A percentile compares a stretch with the other conserved stretches of the same genome.
These are phyloP conservation scores for Poicephalus gulielmi DNA, from an alignment of 2,113 vertebrate species.

Conservation along the genomic window DNA sequence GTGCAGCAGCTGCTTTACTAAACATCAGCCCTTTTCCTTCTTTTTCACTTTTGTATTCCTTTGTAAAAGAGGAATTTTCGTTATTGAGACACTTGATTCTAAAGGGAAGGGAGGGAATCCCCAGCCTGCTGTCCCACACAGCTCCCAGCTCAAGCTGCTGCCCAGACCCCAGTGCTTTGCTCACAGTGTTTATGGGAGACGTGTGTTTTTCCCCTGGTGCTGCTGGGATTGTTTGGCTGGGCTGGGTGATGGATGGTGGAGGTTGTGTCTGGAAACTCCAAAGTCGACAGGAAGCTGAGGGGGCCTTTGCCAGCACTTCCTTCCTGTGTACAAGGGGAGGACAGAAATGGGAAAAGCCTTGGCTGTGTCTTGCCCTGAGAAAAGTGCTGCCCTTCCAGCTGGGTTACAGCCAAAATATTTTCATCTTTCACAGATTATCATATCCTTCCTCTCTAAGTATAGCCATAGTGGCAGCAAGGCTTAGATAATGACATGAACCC, in stretches of 20 bases:
- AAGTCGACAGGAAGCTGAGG: slow-evolving; percentile 30
- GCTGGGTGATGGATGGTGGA: slow-evolving; percentile 48
- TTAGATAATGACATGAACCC: not conserved
- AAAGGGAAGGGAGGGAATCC: not conserved
- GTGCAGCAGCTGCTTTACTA: not conserved
- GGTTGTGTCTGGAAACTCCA: slow-evolving; percentile 27
- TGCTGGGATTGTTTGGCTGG: not conserved
- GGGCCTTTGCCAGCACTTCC: slow-evolving; percentile 60
- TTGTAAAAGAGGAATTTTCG: not conserved
- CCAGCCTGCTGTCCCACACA: not conserved
- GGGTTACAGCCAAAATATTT: slow-evolving; percentile 55
- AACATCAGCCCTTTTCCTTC: not conserved
- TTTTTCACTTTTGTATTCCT: not conserved
- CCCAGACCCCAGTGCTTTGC: not conserved
- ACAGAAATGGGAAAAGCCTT: slow-evolving; percentile 54
- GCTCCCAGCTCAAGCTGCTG: not conserved
- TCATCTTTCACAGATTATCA: slow-evolving; percentile 48
- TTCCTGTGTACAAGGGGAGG: slow-evolving; percentile 26
- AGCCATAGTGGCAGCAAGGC: not conserved
- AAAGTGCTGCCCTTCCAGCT: slow-evolving; percentile 44
- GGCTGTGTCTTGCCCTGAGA: slow-evolving; percentile 49
- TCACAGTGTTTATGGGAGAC: not conserved
- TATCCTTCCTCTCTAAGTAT: slow-evolving; percentile 60
- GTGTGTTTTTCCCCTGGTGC: not conserved
- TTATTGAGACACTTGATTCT: not conserved